Conservation (phyloP, 2,113 vertebrate genomes). For the Erinaceus europaeus region DNA sequence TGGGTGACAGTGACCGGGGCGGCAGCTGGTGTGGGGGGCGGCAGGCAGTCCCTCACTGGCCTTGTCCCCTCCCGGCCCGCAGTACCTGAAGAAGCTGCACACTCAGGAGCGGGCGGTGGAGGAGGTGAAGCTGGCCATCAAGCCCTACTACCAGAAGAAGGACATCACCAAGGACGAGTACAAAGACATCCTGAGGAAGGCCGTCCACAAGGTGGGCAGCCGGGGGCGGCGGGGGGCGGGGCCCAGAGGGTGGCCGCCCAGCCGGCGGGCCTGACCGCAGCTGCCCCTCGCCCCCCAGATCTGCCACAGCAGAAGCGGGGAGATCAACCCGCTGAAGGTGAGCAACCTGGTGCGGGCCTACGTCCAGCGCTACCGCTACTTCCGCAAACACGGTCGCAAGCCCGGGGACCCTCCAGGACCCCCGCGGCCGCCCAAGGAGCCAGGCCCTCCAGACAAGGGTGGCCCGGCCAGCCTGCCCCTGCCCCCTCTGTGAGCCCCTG, state of each 20-base stretch:
- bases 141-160: conserved; percentile 95
- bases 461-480: conserved; percentile 73
- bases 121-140: conserved; percentile 95
- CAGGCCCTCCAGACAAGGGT: conserved; percentile 74
- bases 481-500: conserved; percentile 78
- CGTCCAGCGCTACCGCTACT: conserved; percentile 95
- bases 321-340: conserved; percentile 96
- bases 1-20: accelerated
- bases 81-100: conserved; percentile 96
- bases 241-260: not conserved
- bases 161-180: conserved; percentile 97
- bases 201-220: conserved; percentile 92
- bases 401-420: conserved; percentile 87
- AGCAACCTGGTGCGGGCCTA: conserved; percentile 93
- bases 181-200: conserved; percentile 95
- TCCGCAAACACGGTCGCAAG: conserved; percentile 92
- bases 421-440: conserved; percentile 72
- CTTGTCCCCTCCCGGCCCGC: not conserved
- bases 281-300: conserved; percentile 81
- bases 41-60: not conserved
- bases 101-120: conserved; percentile 96
- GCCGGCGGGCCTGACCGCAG: not conserved
- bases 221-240: not conserved
- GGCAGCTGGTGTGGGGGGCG: not conserved
- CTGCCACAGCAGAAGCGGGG: conserved; percentile 94